Evolutionary conservation across 2,888 invertebrate genomes (phyloP).

Genomic region (Drosophila nr. perissopoda): DNA sequence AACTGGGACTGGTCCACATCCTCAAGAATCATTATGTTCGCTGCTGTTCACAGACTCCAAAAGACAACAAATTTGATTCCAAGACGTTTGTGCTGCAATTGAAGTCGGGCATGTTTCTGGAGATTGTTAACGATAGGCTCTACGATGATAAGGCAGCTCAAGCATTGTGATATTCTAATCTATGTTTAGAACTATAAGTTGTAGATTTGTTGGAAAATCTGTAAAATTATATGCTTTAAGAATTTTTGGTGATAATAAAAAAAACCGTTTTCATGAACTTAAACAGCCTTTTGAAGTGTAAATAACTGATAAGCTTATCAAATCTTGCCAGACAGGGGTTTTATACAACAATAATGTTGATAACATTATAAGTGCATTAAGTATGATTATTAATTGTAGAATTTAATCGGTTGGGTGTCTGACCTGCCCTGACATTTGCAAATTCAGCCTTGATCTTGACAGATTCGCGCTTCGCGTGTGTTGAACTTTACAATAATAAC

Average conservation of each 20-base stretch:
- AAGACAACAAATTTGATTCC: slow-evolving; percentile 75
- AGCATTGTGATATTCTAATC: neutral
- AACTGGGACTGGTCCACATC: slow-evolving; percentile 81
- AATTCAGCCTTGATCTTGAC: slow-evolving; percentile 4
- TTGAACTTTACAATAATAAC: neutral
- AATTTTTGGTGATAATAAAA: neutral
- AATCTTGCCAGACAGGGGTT: neutral
- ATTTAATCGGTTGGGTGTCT: slow-evolving; percentile 10
- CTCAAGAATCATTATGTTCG: slow-evolving; percentile 82
- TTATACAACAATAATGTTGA: no score
- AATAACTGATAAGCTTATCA: neutral
- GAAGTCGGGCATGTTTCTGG: slow-evolving; percentile 70
- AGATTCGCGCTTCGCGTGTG: slow-evolving; percentile 30
- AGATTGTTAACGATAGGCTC: slow-evolving; percentile 77
- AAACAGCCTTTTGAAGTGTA: no score
- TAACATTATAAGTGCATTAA: neutral
- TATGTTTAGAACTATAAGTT: neutral
- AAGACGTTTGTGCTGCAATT: slow-evolving; percentile 78
- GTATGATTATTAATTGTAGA: slow-evolving; percentile 18
- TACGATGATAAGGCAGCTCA: slow-evolving; percentile 52
- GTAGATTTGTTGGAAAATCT: neutral
- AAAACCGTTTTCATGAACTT: neutral
- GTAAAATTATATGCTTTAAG: no score
- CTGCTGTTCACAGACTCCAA: slow-evolving; percentile 63
- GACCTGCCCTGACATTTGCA: neutral